Base-by-base conservation (phyloP, 2,113 vertebrate species). In the Menidia beryllina region DNA sequence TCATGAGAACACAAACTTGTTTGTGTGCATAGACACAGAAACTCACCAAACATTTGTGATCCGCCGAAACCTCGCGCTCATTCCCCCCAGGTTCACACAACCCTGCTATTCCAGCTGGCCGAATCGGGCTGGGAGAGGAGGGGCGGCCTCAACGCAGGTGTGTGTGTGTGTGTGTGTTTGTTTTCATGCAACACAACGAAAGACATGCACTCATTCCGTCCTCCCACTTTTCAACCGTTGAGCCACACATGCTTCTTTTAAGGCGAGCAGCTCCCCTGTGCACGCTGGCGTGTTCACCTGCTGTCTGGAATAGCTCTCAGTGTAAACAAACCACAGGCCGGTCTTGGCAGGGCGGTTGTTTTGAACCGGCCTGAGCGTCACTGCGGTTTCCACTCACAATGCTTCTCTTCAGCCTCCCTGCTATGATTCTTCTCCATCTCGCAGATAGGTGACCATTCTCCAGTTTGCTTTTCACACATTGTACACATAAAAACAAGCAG, bases 271-370 rank as follows among this genome's bases (percentile, higher is more conserved):
- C 61, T 77, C 60, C n/a, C 25, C n/a, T 3, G 65, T 66, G 73
- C 43, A 43, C 30, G 58, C 17, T 2, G 39, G 51, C 20, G 66
- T 71, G 79, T 68, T 78, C 65, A 47, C 48, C 63, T 66, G 81
- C 75, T 64, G 82, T 87, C 80, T 88, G 74, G 85, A 83, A 78
- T 55, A 79, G 56, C 68, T 85, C 71, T 85, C 72, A 89, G 67
- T 75, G 82, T 88, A 88, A 90, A 90, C 89, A 89, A 82, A 87
- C 68, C 82, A 61, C 82, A 83, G 81, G 79, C 73, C 50, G 13
- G 21, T 20, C 39, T 69, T 72, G 89, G 75, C 85, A 77, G 69
- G 27, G 43, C 41, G 54, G 56, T 72, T 80, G 86, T 86, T 88
- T 90, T 87, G 54, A 83, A 58, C 63, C 38, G 48, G n/a, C 24